A percentile compares a stretch with the other conserved stretches of the same genome.
Conservation (phyloP, 1,140 invertebrate genomes). For the Caenorhabditis inopinata region DNA sequence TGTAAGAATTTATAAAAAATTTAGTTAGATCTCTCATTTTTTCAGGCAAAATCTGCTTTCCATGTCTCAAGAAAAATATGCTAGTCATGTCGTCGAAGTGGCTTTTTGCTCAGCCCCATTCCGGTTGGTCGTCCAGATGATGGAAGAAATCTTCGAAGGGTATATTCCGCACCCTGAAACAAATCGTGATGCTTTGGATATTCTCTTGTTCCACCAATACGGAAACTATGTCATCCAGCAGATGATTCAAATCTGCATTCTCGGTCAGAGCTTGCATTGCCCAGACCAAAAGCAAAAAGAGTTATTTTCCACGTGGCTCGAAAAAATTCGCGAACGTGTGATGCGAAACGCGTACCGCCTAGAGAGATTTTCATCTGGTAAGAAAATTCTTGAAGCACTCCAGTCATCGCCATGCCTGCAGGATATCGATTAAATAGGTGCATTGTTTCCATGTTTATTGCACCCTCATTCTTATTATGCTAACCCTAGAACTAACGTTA, state of each 20-base stretch:
- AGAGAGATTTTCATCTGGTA: slow-evolving; percentile 27
- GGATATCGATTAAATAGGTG: too few relatives aligned
- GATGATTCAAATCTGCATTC: slow-evolving; percentile 45
- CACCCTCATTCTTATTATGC: background rate
- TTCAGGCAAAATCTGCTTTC: slow-evolving; percentile 52
- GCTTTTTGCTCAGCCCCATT: slow-evolving; percentile 48
- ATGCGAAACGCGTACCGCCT: background rate
- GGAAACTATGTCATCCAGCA: slow-evolving; percentile 58
- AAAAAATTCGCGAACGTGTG: background rate
- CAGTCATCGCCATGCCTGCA: background rate
- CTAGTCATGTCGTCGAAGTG: slow-evolving; percentile 60
- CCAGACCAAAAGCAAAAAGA: background rate
- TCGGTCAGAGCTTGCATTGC: background rate
- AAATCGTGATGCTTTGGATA: slow-evolving; percentile 44
- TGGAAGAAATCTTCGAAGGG: slow-evolving; percentile 57
- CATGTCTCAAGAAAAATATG: slow-evolving; percentile 58
- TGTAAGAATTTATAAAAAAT: slow-evolving; percentile 33
- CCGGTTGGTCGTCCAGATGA: slow-evolving; percentile 44
- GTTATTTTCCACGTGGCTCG: slow-evolving; percentile 3
- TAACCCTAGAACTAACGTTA: too few relatives aligned
- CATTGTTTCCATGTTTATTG: background rate
- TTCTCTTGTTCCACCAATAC: slow-evolving; percentile 58
- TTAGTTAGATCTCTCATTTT: background rate
- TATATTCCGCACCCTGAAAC: slow-evolving; percentile 48
- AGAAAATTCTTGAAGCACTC: slow-evolving; percentile 36